A percentile compares a stretch with the other conserved stretches of the same genome.
Evolutionary conservation across 1,140 invertebrate genomes (phyloP).

Genomic region (Philopotamus ludificatus): DNA sequence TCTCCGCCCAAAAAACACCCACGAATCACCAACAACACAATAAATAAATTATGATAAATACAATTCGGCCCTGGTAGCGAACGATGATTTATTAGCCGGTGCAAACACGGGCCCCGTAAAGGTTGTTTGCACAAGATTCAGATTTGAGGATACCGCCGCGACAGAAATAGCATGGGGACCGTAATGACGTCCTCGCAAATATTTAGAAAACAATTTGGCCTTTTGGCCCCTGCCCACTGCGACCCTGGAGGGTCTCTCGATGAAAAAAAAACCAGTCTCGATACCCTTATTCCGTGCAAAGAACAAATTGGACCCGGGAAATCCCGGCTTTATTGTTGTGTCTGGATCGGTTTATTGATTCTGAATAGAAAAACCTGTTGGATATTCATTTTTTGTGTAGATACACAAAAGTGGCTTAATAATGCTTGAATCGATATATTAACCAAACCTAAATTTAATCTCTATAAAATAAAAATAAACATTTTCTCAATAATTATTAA

Average conservation of each 20-base stretch:
- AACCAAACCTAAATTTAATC: too few relatives aligned
- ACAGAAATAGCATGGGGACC: slow-evolving; percentile 1
- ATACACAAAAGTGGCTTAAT: too few relatives aligned
- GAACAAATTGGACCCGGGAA: slow-evolving; percentile 17
- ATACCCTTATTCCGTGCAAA: slow-evolving; percentile 21
- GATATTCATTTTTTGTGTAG: too few relatives aligned
- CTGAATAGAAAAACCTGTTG: too few relatives aligned
- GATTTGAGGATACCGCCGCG: slow-evolving; percentile 22
- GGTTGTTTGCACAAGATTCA: slow-evolving; percentile 15
- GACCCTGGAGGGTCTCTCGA: slow-evolving; percentile 14
- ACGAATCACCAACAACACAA: neutral
- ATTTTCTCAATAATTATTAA: too few relatives aligned
- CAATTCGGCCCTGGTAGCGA: neutral
- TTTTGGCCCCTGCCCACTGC: neutral
- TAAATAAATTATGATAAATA: neutral
- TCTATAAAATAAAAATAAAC: too few relatives aligned
- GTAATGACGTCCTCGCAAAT: slow-evolving; percentile 33
- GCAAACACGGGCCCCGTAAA: neutral
- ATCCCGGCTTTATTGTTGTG: too few relatives aligned
- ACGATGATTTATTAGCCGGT: neutral
- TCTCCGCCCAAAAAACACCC: neutral
- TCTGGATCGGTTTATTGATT: too few relatives aligned
- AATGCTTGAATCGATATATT: neutral
- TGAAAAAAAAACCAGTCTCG: slow-evolving; percentile 20
- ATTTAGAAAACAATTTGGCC: slow-evolving; percentile 34